These are phyloP conservation scores for Coracias cyanogaster DNA, from an alignment of 2,797 vertebrate genomes.

Conservation along the genomic window DNA sequence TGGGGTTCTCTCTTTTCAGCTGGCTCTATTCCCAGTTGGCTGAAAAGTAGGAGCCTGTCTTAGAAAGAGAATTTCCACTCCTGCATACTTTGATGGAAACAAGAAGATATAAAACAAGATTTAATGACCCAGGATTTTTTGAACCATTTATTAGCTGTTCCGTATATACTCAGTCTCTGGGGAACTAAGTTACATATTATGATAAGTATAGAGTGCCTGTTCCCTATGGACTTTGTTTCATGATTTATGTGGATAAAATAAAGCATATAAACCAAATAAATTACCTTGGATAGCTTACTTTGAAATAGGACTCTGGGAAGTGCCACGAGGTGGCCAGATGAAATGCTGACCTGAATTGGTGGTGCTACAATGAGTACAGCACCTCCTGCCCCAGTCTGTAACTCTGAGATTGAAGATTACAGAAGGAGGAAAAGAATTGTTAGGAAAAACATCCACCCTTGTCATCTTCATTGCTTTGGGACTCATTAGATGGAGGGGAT, in stretches of 20 bases:
- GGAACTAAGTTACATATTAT: conserved; percentile 72
- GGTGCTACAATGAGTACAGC: conserved; percentile 20
- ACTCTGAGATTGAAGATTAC: background rate
- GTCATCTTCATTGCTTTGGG: background rate
- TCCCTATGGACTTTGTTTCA: conserved; percentile 51
- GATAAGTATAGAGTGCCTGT: conserved; percentile 71
- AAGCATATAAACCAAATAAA: conserved; percentile 65
- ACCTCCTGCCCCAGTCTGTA: background rate
- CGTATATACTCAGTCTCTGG: conserved; percentile 58
- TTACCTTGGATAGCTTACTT: conserved; percentile 61
- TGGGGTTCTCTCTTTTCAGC: conserved; percentile 71
- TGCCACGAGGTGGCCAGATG: conserved; percentile 49
- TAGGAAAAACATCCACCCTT: background rate
- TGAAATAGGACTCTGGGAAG: conserved; percentile 53
- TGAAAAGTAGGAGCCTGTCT: conserved; percentile 67
- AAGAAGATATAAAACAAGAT: conserved; percentile 71
- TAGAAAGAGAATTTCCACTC: conserved; percentile 72
- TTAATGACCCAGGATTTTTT: conserved; percentile 47
- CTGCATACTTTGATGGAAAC: conserved; percentile 71
- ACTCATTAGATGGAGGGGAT: background rate
- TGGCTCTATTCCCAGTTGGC: conserved; percentile 72
- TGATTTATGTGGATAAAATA: conserved; percentile 73
- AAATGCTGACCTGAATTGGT: conserved; percentile 11
- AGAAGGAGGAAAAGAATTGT: background rate
- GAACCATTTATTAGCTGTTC: conserved; percentile 70